Conservation (phyloP, 2,797 vertebrate genomes). For the Oreochromis mossambicus region DNA sequence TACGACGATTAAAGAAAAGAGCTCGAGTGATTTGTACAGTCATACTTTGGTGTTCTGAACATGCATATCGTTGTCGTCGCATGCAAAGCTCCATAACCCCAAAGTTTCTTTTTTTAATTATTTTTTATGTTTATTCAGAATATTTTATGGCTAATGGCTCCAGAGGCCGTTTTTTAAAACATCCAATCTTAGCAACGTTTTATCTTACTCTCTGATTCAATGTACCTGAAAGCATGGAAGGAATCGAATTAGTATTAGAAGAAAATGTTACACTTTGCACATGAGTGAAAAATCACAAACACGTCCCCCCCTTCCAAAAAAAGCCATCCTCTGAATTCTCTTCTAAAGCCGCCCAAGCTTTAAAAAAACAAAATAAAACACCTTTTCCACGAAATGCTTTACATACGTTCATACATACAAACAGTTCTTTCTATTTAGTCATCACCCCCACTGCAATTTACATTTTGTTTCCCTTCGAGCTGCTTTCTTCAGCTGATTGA, state of each 20-base stretch:
- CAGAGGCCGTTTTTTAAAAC: background rate
- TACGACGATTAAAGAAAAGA: conserved; percentile 34
- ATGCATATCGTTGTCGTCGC: conserved; percentile 56
- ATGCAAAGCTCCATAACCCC: conserved; percentile 53
- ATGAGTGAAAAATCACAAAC: background rate
- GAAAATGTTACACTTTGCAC: background rate
- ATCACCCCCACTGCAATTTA: background rate
- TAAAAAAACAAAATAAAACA: background rate
- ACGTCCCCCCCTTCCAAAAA: background rate
- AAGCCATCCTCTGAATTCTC: background rate
- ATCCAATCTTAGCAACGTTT: background rate
- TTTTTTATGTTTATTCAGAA: conserved; percentile 9
- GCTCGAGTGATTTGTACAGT: conserved; percentile 45
- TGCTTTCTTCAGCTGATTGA: conserved; percentile 19
- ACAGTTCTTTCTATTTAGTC: background rate
- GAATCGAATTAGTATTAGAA: conserved; percentile 10
- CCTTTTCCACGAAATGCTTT: background rate
- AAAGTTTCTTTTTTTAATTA: background rate
- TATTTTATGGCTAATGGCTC: conserved; percentile 17
- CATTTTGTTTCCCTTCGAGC: conserved; percentile 6
- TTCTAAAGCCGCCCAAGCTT: background rate
- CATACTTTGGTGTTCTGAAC: conserved; percentile 64
- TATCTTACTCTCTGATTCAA: conserved; percentile 20
- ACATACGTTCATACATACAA: background rate
- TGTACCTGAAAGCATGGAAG: conserved; percentile 52